Evolutionary conservation across 2,113 vertebrate genomes (phyloP).

Genomic region (Paralichthys olivaceus): DNA sequence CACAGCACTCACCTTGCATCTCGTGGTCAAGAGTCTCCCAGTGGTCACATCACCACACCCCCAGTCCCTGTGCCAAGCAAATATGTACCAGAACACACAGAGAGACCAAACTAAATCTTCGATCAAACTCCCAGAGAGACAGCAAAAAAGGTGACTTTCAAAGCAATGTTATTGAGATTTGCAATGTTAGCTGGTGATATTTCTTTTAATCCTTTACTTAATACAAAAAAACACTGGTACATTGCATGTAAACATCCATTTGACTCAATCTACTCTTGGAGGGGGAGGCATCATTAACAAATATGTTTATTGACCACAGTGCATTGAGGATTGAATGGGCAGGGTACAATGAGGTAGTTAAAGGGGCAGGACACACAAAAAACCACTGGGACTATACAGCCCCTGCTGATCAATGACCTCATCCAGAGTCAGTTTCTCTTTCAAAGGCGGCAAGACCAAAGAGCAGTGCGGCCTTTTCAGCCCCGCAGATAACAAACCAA

Average conservation of each 20-base stretch:
- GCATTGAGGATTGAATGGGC: constrained; percentile 65
- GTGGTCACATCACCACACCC: too few relatives aligned
- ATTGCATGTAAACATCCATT: constrained; percentile 38
- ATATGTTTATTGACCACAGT: constrained; percentile 76
- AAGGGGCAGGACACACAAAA: constrained; percentile 80
- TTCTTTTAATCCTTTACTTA: not conserved
- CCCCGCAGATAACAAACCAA: constrained; percentile 84
- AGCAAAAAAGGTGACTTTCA: not conserved
- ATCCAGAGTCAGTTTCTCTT: constrained; percentile 80
- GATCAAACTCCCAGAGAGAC: not conserved
- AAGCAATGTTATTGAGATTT: not conserved
- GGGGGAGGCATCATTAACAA: constrained; percentile 67
- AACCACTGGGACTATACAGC: constrained; percentile 77
- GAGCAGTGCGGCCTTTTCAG: constrained; percentile 79
- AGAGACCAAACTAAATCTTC: not conserved
- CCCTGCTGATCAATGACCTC: constrained; percentile 82
- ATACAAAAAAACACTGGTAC: not conserved
- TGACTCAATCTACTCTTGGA: constrained; percentile 39
- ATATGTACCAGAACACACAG: too few relatives aligned
- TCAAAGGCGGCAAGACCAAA: constrained; percentile 86
- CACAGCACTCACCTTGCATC: too few relatives aligned
- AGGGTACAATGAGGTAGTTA: constrained; percentile 77
- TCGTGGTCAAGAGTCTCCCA: too few relatives aligned
- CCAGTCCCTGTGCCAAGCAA: too few relatives aligned
- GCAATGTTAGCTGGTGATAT: not conserved